Evolutionary conservation across 2,113 vertebrate genomes (phyloP), one percentile per base, ranked within the genome.

Genomic region (Pangasianodon hypophthalmus): DNA sequence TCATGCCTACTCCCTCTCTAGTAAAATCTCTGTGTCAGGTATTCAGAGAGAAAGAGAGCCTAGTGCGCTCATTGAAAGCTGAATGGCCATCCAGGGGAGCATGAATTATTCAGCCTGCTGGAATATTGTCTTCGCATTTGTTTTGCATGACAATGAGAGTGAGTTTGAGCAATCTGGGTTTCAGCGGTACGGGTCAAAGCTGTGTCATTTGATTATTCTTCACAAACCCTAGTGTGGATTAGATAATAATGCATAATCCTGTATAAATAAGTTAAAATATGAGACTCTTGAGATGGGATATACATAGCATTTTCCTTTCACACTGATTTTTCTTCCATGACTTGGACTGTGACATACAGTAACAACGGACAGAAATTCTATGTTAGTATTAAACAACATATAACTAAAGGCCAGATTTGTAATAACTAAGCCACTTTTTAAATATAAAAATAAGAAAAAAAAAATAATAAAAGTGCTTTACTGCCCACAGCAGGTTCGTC

Each of bases 1-100:
- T 89, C 79, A 86, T 95, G 94, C 92, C 93, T 92, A 82, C 56
- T 92, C 91, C 91, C 90, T 90, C 92, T 93, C 93, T 91, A 91
- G 75, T 90, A 50, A 83, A 86, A 90, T 88, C 86, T 64, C 86
- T 48, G 21, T 90, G 73, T 86, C 88, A 84, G 86, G 62, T n/a
- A 32, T 90, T 90, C 44, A 41, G 79, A 85, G 64, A 83, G 87
- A 75, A 82, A 32, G 62, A 82, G 90, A 92, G 92, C 91, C 88
- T 46, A 41, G 91, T 84, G 90, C 88, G 93, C 71, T 86, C 16
- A 88, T 92, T 89, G 92, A 71, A 86, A 83, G 79, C 91, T 91
- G 92, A 92, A 80, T 64, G 77, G 82, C 87, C 54, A 64, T 89
- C 88, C 18, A 87, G 56, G 52, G 52, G 67, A 71, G 80, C 79